A percentile compares a stretch with the other conserved stretches of the same genome.
Conservation (phyloP, 2,113 vertebrate species). For the Amphiprion ocellaris region DNA sequence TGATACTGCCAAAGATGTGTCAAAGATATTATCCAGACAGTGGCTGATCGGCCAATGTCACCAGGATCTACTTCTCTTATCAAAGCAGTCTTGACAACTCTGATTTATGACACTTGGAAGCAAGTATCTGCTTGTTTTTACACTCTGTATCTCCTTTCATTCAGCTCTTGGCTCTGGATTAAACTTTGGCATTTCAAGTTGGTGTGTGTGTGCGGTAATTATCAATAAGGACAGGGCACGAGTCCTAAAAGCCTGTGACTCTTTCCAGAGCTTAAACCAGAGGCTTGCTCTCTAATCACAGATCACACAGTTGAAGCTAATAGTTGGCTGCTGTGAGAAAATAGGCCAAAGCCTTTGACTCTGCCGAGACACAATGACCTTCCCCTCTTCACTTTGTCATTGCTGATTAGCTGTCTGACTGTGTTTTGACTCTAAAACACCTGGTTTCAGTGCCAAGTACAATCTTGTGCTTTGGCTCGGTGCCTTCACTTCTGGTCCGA, state of each 20-base stretch:
- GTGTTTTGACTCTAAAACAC: constrained; percentile 74
- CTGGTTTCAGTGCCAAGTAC: constrained; percentile 60
- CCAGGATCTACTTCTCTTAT: constrained; percentile 13
- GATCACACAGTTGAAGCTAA: constrained; percentile 52
- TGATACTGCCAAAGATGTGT: not conserved
- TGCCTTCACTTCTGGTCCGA: not conserved
- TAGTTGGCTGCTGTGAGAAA: constrained; percentile 64
- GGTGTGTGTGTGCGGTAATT: constrained; percentile 27
- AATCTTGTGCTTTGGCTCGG: not conserved
- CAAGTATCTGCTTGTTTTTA: constrained; percentile 7
- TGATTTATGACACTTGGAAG: constrained; percentile 33
- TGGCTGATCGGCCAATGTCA: not conserved
- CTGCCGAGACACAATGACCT: constrained; percentile 55
- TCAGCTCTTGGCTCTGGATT: constrained; percentile 31
- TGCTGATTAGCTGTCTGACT: constrained; percentile 57
- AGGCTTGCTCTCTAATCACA: constrained; percentile 68
- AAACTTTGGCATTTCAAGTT: not conserved
- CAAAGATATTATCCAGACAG: constrained; percentile 11
- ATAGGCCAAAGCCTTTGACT: constrained; percentile 50
- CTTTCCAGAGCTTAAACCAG: constrained; percentile 45
- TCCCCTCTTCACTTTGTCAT: constrained; percentile 55
- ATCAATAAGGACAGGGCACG: constrained; percentile 61
- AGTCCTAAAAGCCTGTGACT: constrained; percentile 52
- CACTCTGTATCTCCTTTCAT: constrained; percentile 18
- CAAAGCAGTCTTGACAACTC: not conserved